Base-by-base conservation (phyloP, 2,113 vertebrate species). In the Pterocles gutturalis region DNA sequence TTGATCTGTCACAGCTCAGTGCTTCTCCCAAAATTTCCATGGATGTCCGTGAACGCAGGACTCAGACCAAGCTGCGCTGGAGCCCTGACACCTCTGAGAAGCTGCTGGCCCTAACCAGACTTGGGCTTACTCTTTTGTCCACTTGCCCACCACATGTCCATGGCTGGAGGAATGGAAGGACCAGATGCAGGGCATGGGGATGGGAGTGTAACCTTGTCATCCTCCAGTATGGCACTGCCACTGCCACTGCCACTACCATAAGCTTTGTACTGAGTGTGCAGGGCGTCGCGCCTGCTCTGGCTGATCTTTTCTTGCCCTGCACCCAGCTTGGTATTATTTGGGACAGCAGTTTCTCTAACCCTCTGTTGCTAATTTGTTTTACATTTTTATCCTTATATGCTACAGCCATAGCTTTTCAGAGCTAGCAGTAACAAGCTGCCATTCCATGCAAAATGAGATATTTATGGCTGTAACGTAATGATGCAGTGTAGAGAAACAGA, bases 141-240 rank as follows among this genome's bases (percentile, higher is more conserved):
- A 0, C 36, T 64, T 36, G 33, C 29, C 41, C 8, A 0, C 12
- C 0, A 1, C 3, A 0, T 9, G 8, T 13, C 11, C 2, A 1
- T 0, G 1, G 29, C 45, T 57, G 22, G 77, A 71, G 57, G 41
- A 57, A 72, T 1, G 9, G 51, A 36, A 76, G 29, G n/a, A 43
- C 12, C 8, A 0, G 1, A 2, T 4, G 16, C 4, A 43, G 33
- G 57, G 17, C 29, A 16, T 0, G 18, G 62, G 36, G 67, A 61
- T 41, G 31, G 31, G 31, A 70, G 18, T 0, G 0, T 7, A n/a
- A 41, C 18, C 11, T 2, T 24, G 29, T 12, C 29, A 11, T 4
- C 18, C 38, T 60, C 51, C 19, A 15, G 36, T 4, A 5, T 2
- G 22, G 51, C 33, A 8, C 33, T 33, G 48, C 64, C 51, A 13